Conservation (phyloP, 2,113 vertebrate species). For the Eretmochelys imbricata region DNA sequence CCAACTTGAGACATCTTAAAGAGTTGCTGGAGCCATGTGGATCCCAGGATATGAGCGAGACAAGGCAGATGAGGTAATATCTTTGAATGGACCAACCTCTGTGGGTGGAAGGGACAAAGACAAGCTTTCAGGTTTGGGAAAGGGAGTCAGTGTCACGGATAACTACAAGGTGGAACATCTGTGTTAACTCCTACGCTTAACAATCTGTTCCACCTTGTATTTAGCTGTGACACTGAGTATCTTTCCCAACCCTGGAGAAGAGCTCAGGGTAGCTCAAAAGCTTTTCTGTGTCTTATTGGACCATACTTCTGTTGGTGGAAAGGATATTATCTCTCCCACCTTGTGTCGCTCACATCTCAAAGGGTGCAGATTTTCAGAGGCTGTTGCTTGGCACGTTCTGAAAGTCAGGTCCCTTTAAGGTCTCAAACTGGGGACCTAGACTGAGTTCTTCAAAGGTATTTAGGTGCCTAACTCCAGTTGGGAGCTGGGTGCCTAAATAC, state of each 20-base stretch:
- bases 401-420: background rate
- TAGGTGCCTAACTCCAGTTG: background rate
- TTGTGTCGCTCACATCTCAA: background rate
- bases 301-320: too few relatives aligned
- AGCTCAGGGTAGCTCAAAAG: too few relatives aligned
- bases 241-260: background rate
- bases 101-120: background rate
- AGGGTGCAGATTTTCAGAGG: too few relatives aligned
- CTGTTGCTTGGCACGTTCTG: too few relatives aligned
- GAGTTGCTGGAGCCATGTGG: background rate
- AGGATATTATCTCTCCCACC: too few relatives aligned
- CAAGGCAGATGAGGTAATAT: background rate
- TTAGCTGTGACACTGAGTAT: background rate
- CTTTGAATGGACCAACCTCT: background rate
- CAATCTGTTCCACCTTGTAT: background rate
- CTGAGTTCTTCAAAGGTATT: background rate
- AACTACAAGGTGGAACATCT: background rate
- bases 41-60: background rate
- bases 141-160: background rate
- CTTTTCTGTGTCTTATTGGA: too few relatives aligned
- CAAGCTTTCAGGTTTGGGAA: background rate
- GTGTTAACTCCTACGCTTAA: background rate
- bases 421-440: background rate
- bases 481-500: background rate
- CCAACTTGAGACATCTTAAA: background rate